phyloP scores from a whole-genome alignment of 2,888 invertebrate genomes.

The Augiades crinisus region DNA sequence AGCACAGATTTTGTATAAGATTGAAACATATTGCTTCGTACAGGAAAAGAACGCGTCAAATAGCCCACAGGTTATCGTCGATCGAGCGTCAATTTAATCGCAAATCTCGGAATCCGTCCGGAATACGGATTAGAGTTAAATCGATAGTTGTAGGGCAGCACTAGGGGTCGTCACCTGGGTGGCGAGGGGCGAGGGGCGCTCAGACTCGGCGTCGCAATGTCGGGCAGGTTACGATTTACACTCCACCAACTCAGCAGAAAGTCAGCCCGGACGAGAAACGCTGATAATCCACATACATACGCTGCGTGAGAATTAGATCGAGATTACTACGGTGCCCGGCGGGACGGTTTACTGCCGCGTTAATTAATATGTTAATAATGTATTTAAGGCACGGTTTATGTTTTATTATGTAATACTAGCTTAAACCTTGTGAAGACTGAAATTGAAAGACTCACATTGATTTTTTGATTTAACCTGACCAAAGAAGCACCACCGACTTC shows the following conservation, averaged over 20 bases:
- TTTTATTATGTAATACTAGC: too few species aligned
- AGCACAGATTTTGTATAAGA: too few species aligned
- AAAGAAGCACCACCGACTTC: too few species aligned
- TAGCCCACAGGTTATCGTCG: background rate
- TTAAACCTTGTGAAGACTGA: too few species aligned
- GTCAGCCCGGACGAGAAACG: slow-evolving; percentile 69
- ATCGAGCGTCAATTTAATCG: background rate
- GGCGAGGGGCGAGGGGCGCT: slow-evolving; percentile 48
- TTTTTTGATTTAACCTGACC: too few species aligned
- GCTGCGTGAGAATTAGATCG: slow-evolving; percentile 74
- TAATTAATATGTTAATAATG: slow-evolving; percentile 16
- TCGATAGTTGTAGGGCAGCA: slow-evolving; percentile 40
- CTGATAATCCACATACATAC: slow-evolving; percentile 76
- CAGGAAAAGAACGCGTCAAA: background rate
- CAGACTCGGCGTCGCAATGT: slow-evolving; percentile 70
- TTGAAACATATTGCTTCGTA: too few species aligned
- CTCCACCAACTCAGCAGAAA: slow-evolving; percentile 79
- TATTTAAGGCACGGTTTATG: too few species aligned
- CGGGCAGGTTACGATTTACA: slow-evolving; percentile 82
- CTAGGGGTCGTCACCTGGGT: slow-evolving; percentile 74
- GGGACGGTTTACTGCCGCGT: slow-evolving; percentile 52
- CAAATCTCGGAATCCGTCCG: slow-evolving; percentile 8
- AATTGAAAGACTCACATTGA: too few species aligned
- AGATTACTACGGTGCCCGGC: slow-evolving; percentile 60
- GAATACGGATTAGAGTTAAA: slow-evolving; percentile 22